Conservation (phyloP, 2,113 vertebrate species). For the Solenodon paradoxus region DNA sequence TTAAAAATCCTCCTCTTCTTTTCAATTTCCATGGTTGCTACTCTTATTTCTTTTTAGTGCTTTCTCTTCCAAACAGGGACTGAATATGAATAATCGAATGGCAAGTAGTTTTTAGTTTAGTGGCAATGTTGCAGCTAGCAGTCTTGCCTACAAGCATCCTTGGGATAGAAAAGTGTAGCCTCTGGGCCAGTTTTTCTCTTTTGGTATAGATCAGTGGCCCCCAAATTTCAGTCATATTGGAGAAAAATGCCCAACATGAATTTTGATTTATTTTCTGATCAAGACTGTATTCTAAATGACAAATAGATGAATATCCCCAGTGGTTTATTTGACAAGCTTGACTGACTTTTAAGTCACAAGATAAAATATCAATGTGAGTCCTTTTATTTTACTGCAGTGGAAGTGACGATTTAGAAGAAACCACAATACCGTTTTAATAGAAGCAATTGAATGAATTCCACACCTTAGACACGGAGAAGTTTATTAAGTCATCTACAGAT, state of each 20-base stretch:
- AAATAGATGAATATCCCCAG: not conserved
- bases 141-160: not conserved
- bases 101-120: not conserved
- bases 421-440: not conserved
- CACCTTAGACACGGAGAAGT: not conserved
- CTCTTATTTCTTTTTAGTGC: not conserved
- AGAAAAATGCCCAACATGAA: not conserved
- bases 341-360: not conserved
- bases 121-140: not conserved
- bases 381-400: not conserved
- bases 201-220: not conserved
- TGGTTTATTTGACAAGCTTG: not conserved
- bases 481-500: not conserved
- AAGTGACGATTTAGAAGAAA: not conserved
- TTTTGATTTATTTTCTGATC: not conserved
- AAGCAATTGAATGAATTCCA: not conserved
- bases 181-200: not conserved
- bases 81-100: constrained; percentile 12
- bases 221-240: not conserved
- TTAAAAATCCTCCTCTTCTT: not conserved
- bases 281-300: not conserved
- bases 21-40: not conserved
- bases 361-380: not conserved
- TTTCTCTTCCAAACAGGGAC: not conserved
- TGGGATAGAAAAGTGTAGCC: not conserved